These are phyloP conservation scores for Podarcis cretensis DNA, from an alignment of 2,113 vertebrate species.

Conservation along the genomic window DNA sequence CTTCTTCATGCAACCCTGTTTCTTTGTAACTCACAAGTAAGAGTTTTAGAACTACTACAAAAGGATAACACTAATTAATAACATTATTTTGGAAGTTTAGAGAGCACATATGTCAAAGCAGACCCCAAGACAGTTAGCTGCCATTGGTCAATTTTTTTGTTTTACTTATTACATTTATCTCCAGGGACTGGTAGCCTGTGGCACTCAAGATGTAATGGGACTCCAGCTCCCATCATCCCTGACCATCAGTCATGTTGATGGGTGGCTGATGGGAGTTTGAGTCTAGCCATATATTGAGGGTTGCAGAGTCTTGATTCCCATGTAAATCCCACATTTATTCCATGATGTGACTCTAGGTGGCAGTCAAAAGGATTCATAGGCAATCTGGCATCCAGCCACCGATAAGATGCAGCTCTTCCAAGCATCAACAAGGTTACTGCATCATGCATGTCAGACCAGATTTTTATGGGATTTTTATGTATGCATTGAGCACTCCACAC, in stretches of 20 bases:
- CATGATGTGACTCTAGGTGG: neutral
- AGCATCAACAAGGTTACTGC: neutral
- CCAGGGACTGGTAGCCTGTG: neutral
- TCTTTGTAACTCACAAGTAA: slow-evolving; percentile 10
- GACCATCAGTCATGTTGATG: neutral
- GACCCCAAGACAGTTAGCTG: neutral
- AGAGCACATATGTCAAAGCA: neutral
- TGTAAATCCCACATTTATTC: neutral
- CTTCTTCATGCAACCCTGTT: slow-evolving; percentile 39
- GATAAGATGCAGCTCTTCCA: neutral
- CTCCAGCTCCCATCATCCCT: neutral
- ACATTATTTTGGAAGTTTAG: neutral
- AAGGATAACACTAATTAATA: neutral
- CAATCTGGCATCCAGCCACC: neutral
- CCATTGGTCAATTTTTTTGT: neutral
- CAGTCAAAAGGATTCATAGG: neutral
- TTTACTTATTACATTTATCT: neutral
- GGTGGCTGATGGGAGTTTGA: too few species aligned
- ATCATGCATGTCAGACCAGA: neutral
- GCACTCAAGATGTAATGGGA: neutral
- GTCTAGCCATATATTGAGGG: too few species aligned
- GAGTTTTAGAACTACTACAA: neutral
- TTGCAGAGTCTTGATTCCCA: neutral
- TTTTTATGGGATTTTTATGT: neutral
- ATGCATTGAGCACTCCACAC: neutral